Conservation (phyloP, 2,888 invertebrate genomes). For the Xanthostigma xanthostigma region DNA sequence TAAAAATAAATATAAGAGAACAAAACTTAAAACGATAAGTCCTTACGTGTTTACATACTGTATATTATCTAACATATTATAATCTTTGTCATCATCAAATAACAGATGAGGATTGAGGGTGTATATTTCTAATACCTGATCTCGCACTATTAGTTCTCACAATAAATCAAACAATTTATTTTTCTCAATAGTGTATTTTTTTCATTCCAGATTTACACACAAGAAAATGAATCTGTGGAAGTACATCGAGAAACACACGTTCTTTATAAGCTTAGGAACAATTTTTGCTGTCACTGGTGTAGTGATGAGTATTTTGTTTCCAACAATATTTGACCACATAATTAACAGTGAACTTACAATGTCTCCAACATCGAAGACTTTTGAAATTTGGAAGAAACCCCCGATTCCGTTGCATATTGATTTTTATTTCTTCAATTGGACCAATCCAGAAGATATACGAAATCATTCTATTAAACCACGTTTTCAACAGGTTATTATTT, state of each 20-base stretch:
- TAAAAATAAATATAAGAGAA: too few relatives aligned
- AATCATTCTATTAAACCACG: conserved; percentile 38
- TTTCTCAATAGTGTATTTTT: too few relatives aligned
- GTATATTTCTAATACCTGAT: too few relatives aligned
- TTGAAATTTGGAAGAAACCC: conserved; percentile 53
- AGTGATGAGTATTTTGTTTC: neutral
- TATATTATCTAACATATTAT: too few relatives aligned
- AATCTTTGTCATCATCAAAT: too few relatives aligned
- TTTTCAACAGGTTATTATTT: conserved; percentile 22
- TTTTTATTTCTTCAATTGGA: conserved; percentile 67
- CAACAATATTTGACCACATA: conserved; percentile 13
- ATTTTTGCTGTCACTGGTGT: neutral
- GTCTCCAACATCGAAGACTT: conserved; percentile 42
- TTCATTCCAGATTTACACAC: too few relatives aligned
- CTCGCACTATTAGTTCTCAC: too few relatives aligned
- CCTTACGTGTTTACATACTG: too few relatives aligned
- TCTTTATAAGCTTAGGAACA: neutral
- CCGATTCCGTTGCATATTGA: conserved; percentile 47
- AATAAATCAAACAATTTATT: too few relatives aligned
- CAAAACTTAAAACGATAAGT: too few relatives aligned
- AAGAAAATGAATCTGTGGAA: too few relatives aligned
- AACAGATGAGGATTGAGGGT: too few relatives aligned
- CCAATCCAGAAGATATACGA: conserved; percentile 51
- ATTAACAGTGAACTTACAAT: conserved; percentile 37
- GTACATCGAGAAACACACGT: neutral